phyloP scores from a whole-genome alignment of 2,797 vertebrate species.

The Botia kubotai region DNA sequence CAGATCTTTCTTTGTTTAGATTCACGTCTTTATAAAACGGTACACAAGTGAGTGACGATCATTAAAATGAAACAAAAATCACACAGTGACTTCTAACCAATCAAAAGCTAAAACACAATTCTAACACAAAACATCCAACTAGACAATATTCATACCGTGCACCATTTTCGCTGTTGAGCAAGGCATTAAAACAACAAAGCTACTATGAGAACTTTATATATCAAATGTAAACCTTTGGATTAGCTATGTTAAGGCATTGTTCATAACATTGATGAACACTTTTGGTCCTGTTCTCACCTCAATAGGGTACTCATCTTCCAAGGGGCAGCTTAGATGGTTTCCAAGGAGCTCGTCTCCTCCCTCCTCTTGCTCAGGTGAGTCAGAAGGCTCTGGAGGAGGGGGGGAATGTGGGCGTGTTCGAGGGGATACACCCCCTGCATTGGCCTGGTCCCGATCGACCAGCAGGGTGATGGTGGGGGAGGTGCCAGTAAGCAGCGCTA shows the following conservation, averaged over 20 bases:
- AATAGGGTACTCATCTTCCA: slow-evolving; percentile 92
- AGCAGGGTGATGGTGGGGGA: slow-evolving; percentile 94
- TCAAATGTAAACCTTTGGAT: not conserved
- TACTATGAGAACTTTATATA: slow-evolving; percentile 16
- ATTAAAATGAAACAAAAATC: not conserved
- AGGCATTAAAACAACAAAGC: slow-evolving; percentile 67
- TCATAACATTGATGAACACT: not conserved
- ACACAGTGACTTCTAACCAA: slow-evolving; percentile 1
- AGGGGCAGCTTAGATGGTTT: slow-evolving; percentile 70
- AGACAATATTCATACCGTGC: slow-evolving; percentile 71
- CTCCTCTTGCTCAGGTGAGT: slow-evolving; percentile 81
- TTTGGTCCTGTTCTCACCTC: slow-evolving; percentile 81
- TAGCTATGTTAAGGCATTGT: not conserved
- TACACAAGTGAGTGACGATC: not conserved
- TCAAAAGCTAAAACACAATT: slow-evolving; percentile 38
- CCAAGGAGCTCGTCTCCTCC: slow-evolving; percentile 68
- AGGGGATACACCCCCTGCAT: slow-evolving; percentile 73
- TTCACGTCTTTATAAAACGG: not conserved
- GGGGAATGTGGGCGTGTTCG: slow-evolving; percentile 84
- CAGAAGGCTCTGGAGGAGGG: slow-evolving; percentile 77
- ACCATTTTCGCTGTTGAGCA: slow-evolving; percentile 75
- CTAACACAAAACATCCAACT: slow-evolving; percentile 39
- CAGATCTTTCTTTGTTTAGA: not conserved
- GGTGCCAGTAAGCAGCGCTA: slow-evolving; percentile 95
- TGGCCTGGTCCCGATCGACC: slow-evolving; percentile 89